Evolutionary conservation across 2,888 invertebrate species (phyloP), one percentile per base, ranked within the genome.

Genomic region (Trichogramma evanescens): DNA sequence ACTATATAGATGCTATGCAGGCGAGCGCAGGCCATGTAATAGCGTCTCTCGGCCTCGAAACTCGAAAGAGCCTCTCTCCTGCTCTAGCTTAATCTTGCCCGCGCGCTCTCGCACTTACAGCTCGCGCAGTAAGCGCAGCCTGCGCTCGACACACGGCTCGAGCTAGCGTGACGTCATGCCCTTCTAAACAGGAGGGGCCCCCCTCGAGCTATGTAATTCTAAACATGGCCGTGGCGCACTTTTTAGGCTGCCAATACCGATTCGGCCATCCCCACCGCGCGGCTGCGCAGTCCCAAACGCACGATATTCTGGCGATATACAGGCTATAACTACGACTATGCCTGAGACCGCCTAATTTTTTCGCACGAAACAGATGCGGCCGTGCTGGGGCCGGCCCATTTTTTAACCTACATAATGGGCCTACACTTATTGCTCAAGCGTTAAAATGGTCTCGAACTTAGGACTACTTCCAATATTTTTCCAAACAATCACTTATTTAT

Each of bases 161-260:
- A 26, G 26, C 26, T 26, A 26, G 26, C 67, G 66, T 76, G 76
- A 76, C 75, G 76, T 75, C 76, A 77, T 72, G 72, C 75, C 76
- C 76, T 76, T 76, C 76, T 77, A 76, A 76, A 76, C 76, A 77
- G 76, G 76, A 76, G 76, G 76, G 76, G 76, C 74, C 75, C 59
- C 50, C 5, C 50, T 44, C 55, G 40, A 39, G 48, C 46, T 39
- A 40, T 8, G 48, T 44, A 66, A 68, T 68, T 67, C 74, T 75
- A 75, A 77, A 72, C 74, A 76, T 76, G 76, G 76, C 74, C 70
- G 74, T 73, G 72, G 56, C 54, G 56, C 51, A 26, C 72, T 74
- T 26, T 76, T 77, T 77, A 75, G 76, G 75, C 73, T 65, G 66
- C 76, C 76, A 77, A 77, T 77, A 66, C 63, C 62, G 57, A 13